Evolutionary conservation across 2,888 invertebrate species (phyloP).

Genomic region (Drosophila mayaguana): DNA sequence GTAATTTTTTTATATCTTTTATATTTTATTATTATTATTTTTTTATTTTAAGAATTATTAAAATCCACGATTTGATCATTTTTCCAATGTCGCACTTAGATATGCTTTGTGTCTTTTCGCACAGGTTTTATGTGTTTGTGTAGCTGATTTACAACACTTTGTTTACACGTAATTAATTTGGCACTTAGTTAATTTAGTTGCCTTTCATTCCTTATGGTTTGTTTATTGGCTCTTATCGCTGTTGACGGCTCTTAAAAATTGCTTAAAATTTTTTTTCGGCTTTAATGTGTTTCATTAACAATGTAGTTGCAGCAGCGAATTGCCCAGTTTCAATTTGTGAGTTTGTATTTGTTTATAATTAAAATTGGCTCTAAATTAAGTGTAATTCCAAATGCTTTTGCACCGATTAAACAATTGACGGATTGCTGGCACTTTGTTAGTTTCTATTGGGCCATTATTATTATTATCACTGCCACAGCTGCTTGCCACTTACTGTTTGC

Average conservation of each 20-base stretch:
- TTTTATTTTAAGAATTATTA: background rate
- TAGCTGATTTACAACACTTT: conserved; percentile 10
- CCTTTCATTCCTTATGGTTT: conserved; percentile 7
- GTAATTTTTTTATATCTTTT: background rate
- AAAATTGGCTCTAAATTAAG: conserved; percentile 5
- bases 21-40: background rate
- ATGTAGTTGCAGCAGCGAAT: conserved; percentile 11
- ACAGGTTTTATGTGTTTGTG: background rate
- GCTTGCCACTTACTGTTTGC: conserved; percentile 39
- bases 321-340: conserved; percentile 10
- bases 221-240: conserved; percentile 10
- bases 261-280: background rate
- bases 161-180: conserved; percentile 15
- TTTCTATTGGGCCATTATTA: conserved; percentile 2
- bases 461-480: conserved; percentile 17
- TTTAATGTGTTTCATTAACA: conserved; percentile 18
- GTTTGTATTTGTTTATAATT: conserved; percentile 32
- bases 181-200: conserved; percentile 8
- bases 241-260: conserved; percentile 10
- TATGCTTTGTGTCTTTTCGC: background rate
- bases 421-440: conserved; percentile 13
- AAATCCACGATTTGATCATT: background rate
- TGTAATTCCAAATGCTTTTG: too few relatives aligned
- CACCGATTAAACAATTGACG: conserved; percentile 13
- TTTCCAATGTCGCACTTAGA: conserved; percentile 10